phyloP scores from a whole-genome alignment of 2,888 invertebrate species.

The Heliconius sara region DNA sequence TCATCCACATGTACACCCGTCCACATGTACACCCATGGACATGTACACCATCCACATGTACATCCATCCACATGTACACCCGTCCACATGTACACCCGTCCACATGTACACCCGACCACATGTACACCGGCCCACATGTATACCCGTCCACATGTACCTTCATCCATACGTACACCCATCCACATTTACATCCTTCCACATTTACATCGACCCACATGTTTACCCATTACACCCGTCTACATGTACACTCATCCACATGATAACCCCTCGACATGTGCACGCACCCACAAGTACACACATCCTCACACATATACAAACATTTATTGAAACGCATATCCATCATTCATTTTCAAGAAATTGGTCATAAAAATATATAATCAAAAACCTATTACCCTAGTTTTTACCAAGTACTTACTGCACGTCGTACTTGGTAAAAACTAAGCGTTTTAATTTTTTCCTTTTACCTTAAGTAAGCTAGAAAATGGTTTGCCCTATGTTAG shows the following conservation, averaged over 20 bases:
- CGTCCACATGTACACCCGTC: background rate
- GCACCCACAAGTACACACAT: background rate
- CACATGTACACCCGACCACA: background rate
- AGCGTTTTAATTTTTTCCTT: slow-evolving; percentile 7
- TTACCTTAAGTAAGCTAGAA: background rate
- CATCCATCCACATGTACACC: background rate
- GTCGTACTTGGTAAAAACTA: background rate
- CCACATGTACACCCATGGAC: too few relatives aligned
- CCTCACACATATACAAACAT: background rate
- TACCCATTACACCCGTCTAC: background rate
- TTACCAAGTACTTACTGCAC: background rate
- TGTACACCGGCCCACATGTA: background rate
- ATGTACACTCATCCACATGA: background rate
- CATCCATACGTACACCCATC: too few relatives aligned
- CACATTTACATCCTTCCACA: too few relatives aligned
- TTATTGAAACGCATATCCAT: background rate
- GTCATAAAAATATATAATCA: slow-evolving; percentile 1
- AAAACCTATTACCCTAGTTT: background rate
- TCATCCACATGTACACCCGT: too few relatives aligned
- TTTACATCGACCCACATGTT: background rate
- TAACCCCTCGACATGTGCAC: background rate
- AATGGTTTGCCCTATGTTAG: background rate
- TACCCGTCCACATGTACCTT: background rate
- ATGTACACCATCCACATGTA: background rate
- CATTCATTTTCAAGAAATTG: slow-evolving; percentile 4